Conservation (phyloP, 2,797 vertebrate species). For the Sebastes glaucus region DNA sequence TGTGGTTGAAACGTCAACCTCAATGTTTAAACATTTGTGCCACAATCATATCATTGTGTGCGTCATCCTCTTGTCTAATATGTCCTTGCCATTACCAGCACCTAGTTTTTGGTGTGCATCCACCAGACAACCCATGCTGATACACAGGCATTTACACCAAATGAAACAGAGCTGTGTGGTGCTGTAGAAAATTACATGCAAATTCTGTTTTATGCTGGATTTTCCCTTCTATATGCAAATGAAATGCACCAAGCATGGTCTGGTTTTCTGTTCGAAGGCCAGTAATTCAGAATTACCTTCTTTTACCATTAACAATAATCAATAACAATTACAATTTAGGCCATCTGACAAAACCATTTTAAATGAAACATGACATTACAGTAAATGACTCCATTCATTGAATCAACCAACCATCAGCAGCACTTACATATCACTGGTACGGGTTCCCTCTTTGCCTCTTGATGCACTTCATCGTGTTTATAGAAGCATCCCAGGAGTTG, state of each 20-base stretch:
- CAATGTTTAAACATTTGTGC: background rate
- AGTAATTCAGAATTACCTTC: background rate
- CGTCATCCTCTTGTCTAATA: background rate
- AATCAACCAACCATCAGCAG: background rate
- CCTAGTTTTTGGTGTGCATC: background rate
- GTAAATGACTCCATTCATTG: background rate
- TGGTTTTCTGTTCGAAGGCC: background rate
- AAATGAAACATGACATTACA: background rate
- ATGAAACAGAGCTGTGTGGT: background rate
- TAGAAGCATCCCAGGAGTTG: conserved; percentile 22
- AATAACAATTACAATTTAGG: background rate
- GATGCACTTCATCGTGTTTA: conserved; percentile 48
- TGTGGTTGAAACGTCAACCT: background rate
- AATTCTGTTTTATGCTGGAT: background rate
- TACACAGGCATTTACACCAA: background rate
- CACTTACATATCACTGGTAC: conserved; percentile 77
- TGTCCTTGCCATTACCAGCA: background rate
- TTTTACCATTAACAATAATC: background rate
- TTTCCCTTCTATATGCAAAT: background rate
- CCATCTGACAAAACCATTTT: background rate
- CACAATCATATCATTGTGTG: background rate
- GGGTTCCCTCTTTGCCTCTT: conserved; percentile 53
- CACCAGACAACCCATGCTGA: background rate
- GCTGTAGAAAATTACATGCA: background rate
- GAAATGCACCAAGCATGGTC: background rate